A percentile compares a stretch with the other conserved stretches of the same genome.
These are phyloP conservation scores for Elegia similella DNA, from an alignment of 2,888 invertebrate genomes.

Conservation along the genomic window DNA sequence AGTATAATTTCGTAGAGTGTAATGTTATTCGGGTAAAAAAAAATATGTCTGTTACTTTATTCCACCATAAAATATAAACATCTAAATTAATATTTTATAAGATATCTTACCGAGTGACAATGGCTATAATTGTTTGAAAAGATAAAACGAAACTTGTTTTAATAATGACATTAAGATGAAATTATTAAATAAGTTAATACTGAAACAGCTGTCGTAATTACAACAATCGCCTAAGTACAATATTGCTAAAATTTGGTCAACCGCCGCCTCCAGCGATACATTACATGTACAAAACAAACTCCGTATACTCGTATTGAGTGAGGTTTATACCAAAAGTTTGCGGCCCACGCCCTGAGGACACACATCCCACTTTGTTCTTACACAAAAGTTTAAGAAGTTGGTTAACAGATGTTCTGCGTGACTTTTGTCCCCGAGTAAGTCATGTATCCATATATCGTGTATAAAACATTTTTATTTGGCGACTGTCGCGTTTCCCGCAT, in stretches of 20 bases:
- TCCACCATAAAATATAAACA: no score
- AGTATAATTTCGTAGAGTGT: no score
- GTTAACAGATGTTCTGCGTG: conserved; percentile 70
- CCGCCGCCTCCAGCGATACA: conserved; percentile 22
- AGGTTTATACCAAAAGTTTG: conserved; percentile 64
- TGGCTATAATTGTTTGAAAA: no score
- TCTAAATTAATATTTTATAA: no score
- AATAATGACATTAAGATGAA: no score
- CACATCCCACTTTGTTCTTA: conserved; percentile 66
- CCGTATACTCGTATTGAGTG: conserved; percentile 51
- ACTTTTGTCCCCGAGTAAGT: conserved; percentile 62
- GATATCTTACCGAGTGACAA: no score
- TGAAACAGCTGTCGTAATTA: neutral
- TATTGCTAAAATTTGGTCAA: conserved; percentile 21
- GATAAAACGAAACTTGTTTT: no score
- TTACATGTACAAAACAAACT: conserved; percentile 32
- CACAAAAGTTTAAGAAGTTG: conserved; percentile 65
- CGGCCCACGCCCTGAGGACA: conserved; percentile 56
- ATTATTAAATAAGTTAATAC: no score
- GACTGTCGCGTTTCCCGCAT: conserved; percentile 4
- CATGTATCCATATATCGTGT: conserved; percentile 43
- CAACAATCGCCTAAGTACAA: neutral
- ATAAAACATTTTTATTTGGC: conserved; percentile 6
- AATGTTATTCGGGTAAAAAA: no score
- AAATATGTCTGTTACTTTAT: no score